Conservation (phyloP, 2,113 vertebrate genomes). For the Petrocephalus zakoni region DNA sequence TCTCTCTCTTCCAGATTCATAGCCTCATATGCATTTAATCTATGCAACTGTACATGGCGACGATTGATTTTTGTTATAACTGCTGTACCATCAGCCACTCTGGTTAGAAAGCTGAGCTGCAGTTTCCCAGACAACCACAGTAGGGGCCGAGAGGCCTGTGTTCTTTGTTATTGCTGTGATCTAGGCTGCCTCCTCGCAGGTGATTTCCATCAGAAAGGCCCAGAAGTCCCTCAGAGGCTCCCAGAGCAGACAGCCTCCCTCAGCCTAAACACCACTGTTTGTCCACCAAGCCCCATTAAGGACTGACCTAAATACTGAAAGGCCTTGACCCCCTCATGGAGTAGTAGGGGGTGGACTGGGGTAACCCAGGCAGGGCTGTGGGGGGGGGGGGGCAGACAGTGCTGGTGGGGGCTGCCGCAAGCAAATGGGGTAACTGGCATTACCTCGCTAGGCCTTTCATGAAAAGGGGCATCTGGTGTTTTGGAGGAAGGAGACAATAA, state of each 20-base stretch:
- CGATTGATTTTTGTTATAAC: background rate
- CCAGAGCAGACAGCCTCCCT: background rate
- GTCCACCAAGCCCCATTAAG: constrained; percentile 12
- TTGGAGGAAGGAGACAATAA: constrained; percentile 17
- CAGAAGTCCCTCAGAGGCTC: background rate
- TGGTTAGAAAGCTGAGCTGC: background rate
- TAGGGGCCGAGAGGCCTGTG: background rate
- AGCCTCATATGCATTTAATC: background rate
- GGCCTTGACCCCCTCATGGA: background rate
- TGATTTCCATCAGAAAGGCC: constrained; percentile 26
- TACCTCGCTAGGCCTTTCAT: constrained; percentile 29
- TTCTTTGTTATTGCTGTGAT: background rate
- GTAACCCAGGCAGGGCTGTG: background rate
- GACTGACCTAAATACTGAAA: constrained; percentile 21
- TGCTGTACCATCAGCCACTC: background rate
- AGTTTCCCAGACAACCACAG: background rate
- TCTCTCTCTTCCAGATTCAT: background rate
- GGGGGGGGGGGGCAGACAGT: background rate
- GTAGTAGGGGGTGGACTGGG: background rate
- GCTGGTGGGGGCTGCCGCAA: background rate
- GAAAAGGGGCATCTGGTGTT: constrained; percentile 29
- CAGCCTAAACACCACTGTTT: background rate
- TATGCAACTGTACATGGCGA: background rate
- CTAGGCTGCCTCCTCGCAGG: background rate
- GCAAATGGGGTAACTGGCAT: constrained; percentile 23